Base-by-base conservation (phyloP, 2,888 invertebrate genomes). In the Tipula vernalis region DNA sequence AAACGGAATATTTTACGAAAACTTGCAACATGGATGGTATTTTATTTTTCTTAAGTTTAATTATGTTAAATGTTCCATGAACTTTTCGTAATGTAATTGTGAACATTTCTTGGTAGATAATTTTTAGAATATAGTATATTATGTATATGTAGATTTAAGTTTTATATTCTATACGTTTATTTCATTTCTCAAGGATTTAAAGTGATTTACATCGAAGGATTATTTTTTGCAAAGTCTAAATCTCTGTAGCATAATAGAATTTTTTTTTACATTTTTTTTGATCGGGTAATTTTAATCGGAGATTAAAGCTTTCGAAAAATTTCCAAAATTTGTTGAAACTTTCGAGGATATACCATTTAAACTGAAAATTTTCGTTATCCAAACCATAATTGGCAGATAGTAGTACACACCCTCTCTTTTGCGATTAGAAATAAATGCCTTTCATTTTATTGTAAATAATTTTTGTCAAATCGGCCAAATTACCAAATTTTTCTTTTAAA, bases 21-120 rank as follows among this genome's bases (percentile, higher is more conserved):
- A 71, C 18, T 71, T 71, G 71, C 71, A 71, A 28, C 71, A 71
- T 71, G 71, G 71, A 28, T 71, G 28, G 71, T 28, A 71, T 71
- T 71, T 71, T 28, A 28, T 71, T 71, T 71, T 71, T 10, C 71
- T 71, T 71, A 71, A 71, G 71, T 71, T 71, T 71, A 71, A 71
- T 71, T 71, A 71, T 71, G 71, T 71, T 71, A 71, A 71, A 71
- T 71, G 71, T 71, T 71, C 71, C 71, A 71, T 71, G 71, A 71
- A 71, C 71, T 71, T 71, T 71, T 71, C 28, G 71, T 71, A 71
- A 71, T 71, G 71, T 71, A 71, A 71, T 71, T 71, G 71, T 71
- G 71, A 71, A 71, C 18, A 71, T 71, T 71, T 71, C 71, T 71
- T 71, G 71, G 71, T 71, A 71, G 28, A 71, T 28, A 71, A 71